Evolutionary conservation across 1,140 invertebrate species (phyloP).

Genomic region (Drosophila sproati): DNA sequence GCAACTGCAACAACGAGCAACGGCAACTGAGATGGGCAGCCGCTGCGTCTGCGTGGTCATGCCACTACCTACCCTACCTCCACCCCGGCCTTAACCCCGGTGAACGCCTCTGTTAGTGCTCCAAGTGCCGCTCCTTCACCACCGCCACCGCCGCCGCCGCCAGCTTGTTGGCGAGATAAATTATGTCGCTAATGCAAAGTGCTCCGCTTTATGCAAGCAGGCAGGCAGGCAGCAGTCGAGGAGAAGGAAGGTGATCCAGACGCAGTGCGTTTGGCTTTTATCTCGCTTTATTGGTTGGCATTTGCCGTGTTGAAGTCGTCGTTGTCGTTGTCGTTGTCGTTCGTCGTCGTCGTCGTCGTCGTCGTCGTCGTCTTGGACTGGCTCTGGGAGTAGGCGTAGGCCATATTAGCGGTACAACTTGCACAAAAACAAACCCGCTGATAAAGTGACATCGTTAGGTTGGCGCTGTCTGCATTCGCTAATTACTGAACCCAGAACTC

Average conservation of each 20-base stretch:
- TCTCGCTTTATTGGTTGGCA: constrained; percentile 60
- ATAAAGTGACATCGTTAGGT: constrained; percentile 81
- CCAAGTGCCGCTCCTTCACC: constrained; percentile 24
- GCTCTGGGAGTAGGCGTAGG: constrained; percentile 72
- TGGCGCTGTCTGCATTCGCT: constrained; percentile 77
- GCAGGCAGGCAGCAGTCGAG: constrained; percentile 13
- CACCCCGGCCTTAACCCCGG: constrained; percentile 8
- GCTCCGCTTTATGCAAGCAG: constrained; percentile 75
- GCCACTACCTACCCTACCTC: constrained; percentile 22
- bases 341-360: constrained; percentile 25
- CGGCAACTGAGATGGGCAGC: constrained; percentile 45
- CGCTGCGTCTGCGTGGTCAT: constrained; percentile 78
- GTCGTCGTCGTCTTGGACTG: constrained; percentile 17
- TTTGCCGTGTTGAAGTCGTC: constrained; percentile 52
- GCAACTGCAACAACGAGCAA: constrained; percentile 30
- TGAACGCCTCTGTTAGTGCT: constrained; percentile 17
- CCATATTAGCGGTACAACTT: constrained; percentile 81
- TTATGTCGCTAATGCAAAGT: constrained; percentile 84
- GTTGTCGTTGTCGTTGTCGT: constrained; percentile 29
- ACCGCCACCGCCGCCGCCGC: constrained; percentile 28
- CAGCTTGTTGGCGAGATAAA: constrained; percentile 83
- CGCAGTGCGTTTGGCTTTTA: constrained; percentile 72
- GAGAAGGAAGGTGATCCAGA: constrained; percentile 43
- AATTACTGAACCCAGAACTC: constrained; percentile 61
- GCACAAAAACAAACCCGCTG: constrained; percentile 78